Evolutionary conservation across 2,888 invertebrate genomes (phyloP), one percentile per base, ranked within the genome.

Genomic region (Pterobdella sp.): DNA sequence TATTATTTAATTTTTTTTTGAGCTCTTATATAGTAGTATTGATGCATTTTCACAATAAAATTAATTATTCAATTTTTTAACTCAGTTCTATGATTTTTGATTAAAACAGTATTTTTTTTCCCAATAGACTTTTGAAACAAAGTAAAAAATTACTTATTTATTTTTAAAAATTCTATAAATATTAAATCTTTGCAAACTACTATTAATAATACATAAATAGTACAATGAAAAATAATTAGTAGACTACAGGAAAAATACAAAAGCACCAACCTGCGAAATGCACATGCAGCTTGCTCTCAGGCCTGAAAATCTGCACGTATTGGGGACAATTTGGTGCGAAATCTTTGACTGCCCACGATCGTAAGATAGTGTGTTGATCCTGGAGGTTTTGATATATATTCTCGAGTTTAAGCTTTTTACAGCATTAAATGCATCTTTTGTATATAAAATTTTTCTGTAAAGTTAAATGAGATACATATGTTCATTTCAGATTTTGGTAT

Each of bases 341-440:
- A 85, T 97, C 97, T 85, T 96, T 94, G 72, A 97, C 94, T 65
- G 96, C 96, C 96, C 96, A 97, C 14, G 96, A 95, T 78, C 94
- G 84, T 74, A 90, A 85, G 76, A 90, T 89, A 4, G 90, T 90
- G 82, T 90, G 90, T 80, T 90, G 89, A 81, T 90, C 90, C 88
- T 89, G 60, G 10, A 56, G n/a, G n/a, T n/a, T n/a, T n/a, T n/a
- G n/a, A n/a, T n/a, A n/a, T n/a, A n/a, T n/a, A n/a, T n/a, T n/a
- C n/a, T n/a, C n/a, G n/a, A n/a, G n/a, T n/a, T n/a, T n/a, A n/a
- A n/a, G n/a, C n/a, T n/a, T n/a, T n/a, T n/a, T n/a, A n/a, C n/a
- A n/a, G n/a, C n/a, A n/a, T n/a, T n/a, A n/a, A n/a, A n/a, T n/a
- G n/a, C n/a, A n/a, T n/a, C n/a, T n/a, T n/a, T n/a, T n/a, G n/a